Base-by-base conservation (phyloP, 1,140 invertebrate species). In the Nasonia giraulti region DNA sequence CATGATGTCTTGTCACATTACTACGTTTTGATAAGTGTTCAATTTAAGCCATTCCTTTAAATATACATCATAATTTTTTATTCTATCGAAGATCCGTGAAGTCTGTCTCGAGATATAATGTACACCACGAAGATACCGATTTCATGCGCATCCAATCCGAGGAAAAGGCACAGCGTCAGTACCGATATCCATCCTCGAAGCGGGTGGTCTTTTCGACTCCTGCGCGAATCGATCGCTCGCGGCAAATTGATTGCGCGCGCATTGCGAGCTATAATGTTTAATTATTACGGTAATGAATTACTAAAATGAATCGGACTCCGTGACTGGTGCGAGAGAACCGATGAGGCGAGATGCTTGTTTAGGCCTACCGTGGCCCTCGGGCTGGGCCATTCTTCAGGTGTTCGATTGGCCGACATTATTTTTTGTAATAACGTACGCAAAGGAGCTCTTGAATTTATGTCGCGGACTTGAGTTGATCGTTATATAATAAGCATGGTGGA, bases 211-310 rank as follows among this genome's bases (percentile, higher is more conserved):
- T 66, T n/a, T 66, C 62, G 62, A 37, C 33, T 37, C 33, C 33
- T 6, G 33, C 33, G 33, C 33, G 33, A 66, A 12, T 71, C 69
- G 69, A 71, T 31, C 44, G 27, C 33, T 62, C 20, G 62, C 31
- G 7, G 55, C 40, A 27, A 44, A 71, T 81, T 40, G 11, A 23
- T 75, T 27, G 71, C 50, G 27, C 23, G 47, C 69, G 6, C 12
- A 2, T 20, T 17, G 2, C 78, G 66, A 12, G 40, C 79, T 50
- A 10, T 69, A 73, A 75, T 82, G 80, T 62, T 82, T 75, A 75
- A 82, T 82, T 62, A 82, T 74, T 55, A 8, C 17, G 33, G 69
- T 62, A 47, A 82, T 62, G 69, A 75, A 74, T 75, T 75, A 62
- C 12, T 23, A 74, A 75, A 74, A 73, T 20, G 75, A 20, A 20